A percentile compares a stretch with the other conserved stretches of the same genome.
Conservation (phyloP, 2,797 vertebrate genomes). For the Coregonus suidteri region DNA sequence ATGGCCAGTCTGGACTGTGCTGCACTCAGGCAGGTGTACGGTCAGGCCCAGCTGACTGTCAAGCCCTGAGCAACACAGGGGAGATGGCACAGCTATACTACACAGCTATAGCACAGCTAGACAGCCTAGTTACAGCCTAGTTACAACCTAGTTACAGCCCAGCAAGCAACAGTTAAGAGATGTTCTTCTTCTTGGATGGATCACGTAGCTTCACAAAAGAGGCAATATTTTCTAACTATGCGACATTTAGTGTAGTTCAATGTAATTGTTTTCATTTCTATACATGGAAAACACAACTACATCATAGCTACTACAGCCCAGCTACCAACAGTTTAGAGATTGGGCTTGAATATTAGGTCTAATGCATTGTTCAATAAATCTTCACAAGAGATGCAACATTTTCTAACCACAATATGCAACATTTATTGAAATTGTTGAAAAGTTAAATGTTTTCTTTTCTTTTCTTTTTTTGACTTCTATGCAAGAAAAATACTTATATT, state of each 20-base stretch:
- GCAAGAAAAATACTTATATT: background rate
- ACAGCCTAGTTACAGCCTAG: too few relatives aligned
- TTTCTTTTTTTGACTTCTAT: background rate
- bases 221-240: background rate
- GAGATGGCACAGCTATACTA: background rate
- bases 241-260: background rate
- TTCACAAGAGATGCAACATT: too few relatives aligned
- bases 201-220: background rate
- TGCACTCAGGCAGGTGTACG: conserved; percentile 81
- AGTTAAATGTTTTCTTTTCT: too few relatives aligned
- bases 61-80: conserved; percentile 18
- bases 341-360: too few relatives aligned
- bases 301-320: too few relatives aligned
- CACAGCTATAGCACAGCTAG: background rate
- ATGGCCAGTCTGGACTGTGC: conserved; percentile 81
- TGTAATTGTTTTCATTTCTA: background rate
- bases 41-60: conserved; percentile 68
- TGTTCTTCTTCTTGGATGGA: too few relatives aligned
- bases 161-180: background rate
- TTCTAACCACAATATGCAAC: background rate
- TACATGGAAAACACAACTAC: too few relatives aligned
- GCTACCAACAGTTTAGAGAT: too few relatives aligned
- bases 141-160: too few relatives aligned
- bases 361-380: too few relatives aligned
- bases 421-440: background rate